Percentiles rank a stretch among this genome's conserved stretches.
phyloP scores from a whole-genome alignment of 2,113 vertebrate species.

The Balaeniceps rex region DNA sequence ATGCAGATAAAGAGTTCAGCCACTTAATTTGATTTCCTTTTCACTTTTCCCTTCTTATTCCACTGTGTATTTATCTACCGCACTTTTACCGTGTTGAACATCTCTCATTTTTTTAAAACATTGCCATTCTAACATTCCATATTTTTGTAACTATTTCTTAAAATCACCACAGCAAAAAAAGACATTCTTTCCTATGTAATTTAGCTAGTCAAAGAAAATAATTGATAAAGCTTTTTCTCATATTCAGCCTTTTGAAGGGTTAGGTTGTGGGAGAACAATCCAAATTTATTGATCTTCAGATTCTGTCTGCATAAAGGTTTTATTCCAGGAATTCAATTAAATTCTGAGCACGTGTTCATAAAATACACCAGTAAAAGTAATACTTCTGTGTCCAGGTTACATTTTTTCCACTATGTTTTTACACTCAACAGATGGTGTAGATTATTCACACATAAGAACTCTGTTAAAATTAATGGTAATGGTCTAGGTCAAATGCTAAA shows the following conservation, averaged over 20 bases:
- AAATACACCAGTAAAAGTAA: neutral
- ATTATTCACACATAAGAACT: slow-evolving; percentile 11
- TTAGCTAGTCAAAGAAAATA: neutral
- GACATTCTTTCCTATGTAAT: neutral
- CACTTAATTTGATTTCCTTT: neutral
- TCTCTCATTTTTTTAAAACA: neutral
- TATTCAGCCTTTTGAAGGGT: neutral
- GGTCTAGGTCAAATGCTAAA: neutral
- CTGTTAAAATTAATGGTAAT: neutral
- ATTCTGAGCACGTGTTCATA: slow-evolving; percentile 6
- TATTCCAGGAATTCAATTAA: neutral
- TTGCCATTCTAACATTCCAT: neutral
- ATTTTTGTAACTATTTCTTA: neutral
- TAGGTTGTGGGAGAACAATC: neutral
- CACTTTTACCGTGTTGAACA: neutral
- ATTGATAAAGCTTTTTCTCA: neutral
- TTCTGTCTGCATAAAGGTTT: neutral
- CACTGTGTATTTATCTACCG: neutral
- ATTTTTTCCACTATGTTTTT: slow-evolving; percentile 2
- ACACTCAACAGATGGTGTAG: neutral
- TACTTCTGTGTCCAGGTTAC: neutral
- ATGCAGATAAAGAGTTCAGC: neutral
- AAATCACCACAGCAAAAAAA: neutral
- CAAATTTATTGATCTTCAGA: neutral
- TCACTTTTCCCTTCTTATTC: neutral